Conservation (phyloP, 2,888 invertebrate species). For the Scaptomyza parva region DNA sequence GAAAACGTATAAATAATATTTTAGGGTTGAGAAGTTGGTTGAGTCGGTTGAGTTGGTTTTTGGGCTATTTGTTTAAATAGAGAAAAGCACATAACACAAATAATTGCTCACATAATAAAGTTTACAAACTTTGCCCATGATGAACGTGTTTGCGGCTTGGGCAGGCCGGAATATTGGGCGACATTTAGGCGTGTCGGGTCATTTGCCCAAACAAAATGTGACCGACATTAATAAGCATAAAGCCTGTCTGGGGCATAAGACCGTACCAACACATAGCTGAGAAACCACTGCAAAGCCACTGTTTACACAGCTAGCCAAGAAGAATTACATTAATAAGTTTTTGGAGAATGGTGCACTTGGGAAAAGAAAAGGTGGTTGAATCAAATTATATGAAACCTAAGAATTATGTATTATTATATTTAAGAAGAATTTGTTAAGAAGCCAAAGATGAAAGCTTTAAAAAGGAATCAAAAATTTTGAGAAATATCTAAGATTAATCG, state of each 20-base stretch:
- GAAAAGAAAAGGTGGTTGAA: too few relatives aligned
- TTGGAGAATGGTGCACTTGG: neutral
- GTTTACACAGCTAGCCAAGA: conserved; percentile 40
- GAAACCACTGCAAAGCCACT: conserved; percentile 17
- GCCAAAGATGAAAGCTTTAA: too few relatives aligned
- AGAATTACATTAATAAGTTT: conserved; percentile 53
- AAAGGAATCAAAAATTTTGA: too few relatives aligned
- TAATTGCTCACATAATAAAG: conserved; percentile 33
- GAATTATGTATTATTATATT: too few relatives aligned
- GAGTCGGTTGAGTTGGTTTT: neutral
- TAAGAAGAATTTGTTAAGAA: too few relatives aligned
- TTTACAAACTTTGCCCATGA: conserved; percentile 51
- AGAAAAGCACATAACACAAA: conserved; percentile 1
- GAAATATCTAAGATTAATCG: too few relatives aligned
- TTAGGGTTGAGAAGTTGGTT: conserved; percentile 31
- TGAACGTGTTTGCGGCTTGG: conserved; percentile 60
- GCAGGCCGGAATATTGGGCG: conserved; percentile 46
- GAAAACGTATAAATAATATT: conserved; percentile 46
- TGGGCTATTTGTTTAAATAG: conserved; percentile 37
- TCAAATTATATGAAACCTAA: too few relatives aligned
- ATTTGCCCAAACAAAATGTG: conserved; percentile 46
- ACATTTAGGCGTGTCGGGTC: conserved; percentile 26
- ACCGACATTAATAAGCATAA: conserved; percentile 73
- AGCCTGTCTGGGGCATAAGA: conserved; percentile 51
- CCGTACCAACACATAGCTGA: conserved; percentile 5